Evolutionary conservation across 2,888 invertebrate species (phyloP).

Genomic region (Meta bourneti): DNA sequence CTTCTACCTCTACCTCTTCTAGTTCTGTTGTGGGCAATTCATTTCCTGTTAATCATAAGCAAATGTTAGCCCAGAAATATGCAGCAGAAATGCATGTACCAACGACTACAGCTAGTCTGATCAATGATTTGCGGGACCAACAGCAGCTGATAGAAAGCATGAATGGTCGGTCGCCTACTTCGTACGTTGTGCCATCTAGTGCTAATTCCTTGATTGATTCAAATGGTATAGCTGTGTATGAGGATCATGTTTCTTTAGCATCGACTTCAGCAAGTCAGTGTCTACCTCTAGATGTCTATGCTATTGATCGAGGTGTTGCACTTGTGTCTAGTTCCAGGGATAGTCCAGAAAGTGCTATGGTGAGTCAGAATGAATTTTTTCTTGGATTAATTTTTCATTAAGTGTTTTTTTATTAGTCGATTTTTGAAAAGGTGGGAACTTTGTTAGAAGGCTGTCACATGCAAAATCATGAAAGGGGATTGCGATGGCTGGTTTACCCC

Average conservation of each 20-base stretch:
- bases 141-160: conserved; percentile 73
- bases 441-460: no score
- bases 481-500: no score
- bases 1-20: conserved; percentile 59
- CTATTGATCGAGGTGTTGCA: conserved; percentile 73
- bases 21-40: conserved; percentile 43
- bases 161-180: conserved; percentile 53
- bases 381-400: background rate
- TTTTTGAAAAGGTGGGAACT: no score
- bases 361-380: conserved; percentile 23
- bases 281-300: conserved; percentile 75
- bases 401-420: background rate
- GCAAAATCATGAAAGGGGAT: no score
- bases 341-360: conserved; percentile 73
- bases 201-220: conserved; percentile 72
- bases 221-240: conserved; percentile 67
- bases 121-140: conserved; percentile 63
- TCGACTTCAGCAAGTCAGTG: conserved; percentile 68
- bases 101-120: conserved; percentile 54
- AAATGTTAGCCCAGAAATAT: conserved; percentile 78
- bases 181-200: conserved; percentile 71
- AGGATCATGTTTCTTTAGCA: conserved; percentile 64
- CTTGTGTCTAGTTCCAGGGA: conserved; percentile 75
- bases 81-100: conserved; percentile 77
- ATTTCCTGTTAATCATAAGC: conserved; percentile 76